Conservation (phyloP, 2,113 vertebrate species). For the Gobius niger region DNA sequence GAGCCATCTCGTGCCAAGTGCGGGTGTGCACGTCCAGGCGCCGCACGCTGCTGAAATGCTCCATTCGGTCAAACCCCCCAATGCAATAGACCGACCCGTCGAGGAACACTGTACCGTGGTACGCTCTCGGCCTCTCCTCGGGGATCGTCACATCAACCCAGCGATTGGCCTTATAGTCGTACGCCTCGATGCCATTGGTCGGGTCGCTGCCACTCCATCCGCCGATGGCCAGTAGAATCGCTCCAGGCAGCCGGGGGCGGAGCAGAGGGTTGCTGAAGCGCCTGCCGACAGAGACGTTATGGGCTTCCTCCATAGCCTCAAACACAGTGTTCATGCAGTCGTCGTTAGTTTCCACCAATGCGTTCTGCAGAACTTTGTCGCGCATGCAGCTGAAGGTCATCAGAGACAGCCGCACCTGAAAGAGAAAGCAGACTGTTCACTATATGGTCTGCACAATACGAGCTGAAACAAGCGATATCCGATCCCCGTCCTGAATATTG, state of each 20-base stretch:
- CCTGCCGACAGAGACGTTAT: not conserved
- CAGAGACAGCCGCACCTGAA: not conserved
- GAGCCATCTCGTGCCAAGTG: constrained; percentile 31
- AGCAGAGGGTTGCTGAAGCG: not conserved
- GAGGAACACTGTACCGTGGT: constrained; percentile 35
- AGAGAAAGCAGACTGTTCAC: not conserved
- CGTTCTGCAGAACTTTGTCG: not conserved
- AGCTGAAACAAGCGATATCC: too few species aligned
- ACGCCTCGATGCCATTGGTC: constrained; percentile 20
- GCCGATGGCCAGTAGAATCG: not conserved
- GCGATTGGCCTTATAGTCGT: not conserved
- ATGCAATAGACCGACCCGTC: constrained; percentile 38
- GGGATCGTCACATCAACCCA: constrained; percentile 12
- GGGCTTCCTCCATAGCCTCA: not conserved
- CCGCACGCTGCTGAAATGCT: constrained; percentile 22
- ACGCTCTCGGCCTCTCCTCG: constrained; percentile 9
- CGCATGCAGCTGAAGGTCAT: not conserved
- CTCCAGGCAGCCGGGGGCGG: not conserved
- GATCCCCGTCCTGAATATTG: too few species aligned
- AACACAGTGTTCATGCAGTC: not conserved
- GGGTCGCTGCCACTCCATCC: not conserved
- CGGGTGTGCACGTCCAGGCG: constrained; percentile 18
- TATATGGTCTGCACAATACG: not conserved
- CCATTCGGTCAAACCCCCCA: constrained; percentile 35
- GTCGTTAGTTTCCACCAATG: not conserved